A percentile compares a stretch with the other conserved stretches of the same genome.
phyloP scores from a whole-genome alignment of 2,797 vertebrate species.

The Urocyon cinereoargenteus region DNA sequence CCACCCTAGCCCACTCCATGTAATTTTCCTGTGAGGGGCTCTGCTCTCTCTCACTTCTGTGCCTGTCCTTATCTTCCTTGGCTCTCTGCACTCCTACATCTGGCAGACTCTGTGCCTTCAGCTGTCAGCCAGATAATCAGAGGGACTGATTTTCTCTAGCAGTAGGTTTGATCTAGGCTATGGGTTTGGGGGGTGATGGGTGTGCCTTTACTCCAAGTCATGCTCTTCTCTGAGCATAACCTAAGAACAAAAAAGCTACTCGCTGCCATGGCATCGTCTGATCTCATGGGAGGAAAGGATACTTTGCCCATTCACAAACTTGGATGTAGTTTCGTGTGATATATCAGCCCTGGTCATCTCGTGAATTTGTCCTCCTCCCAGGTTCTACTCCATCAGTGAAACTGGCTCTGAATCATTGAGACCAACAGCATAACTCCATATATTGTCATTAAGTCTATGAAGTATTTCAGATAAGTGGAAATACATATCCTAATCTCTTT shows the following conservation, averaged over 20 bases:
- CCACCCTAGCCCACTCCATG: not conserved
- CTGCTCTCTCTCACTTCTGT: not conserved
- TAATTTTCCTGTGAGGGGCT: not conserved
- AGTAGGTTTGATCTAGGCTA: not conserved
- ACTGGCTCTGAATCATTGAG: not conserved
- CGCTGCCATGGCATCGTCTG: not conserved
- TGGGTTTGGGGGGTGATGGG: not conserved
- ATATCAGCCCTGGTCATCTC: not conserved
- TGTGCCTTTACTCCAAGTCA: not conserved
- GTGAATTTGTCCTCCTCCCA: not conserved
- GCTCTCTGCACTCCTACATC: not conserved
- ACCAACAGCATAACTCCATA: not conserved
- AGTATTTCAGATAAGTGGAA: not conserved
- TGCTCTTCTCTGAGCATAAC: not conserved
- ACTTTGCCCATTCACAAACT: not conserved
- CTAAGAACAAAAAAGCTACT: not conserved
- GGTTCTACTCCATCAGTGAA: not conserved
- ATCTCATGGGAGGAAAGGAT: not conserved
- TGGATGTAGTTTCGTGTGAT: not conserved
- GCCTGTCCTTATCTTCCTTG: not conserved
- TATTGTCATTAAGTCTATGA: not conserved
- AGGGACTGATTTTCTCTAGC: not conserved
- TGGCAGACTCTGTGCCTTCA: not conserved
- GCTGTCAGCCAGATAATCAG: not conserved
- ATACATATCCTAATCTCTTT: not conserved